Percentiles rank a stretch among this genome's conserved stretches.
These are phyloP conservation scores for Eublepharis macularius DNA, from an alignment of 2,113 vertebrate species.

Conservation along the genomic window DNA sequence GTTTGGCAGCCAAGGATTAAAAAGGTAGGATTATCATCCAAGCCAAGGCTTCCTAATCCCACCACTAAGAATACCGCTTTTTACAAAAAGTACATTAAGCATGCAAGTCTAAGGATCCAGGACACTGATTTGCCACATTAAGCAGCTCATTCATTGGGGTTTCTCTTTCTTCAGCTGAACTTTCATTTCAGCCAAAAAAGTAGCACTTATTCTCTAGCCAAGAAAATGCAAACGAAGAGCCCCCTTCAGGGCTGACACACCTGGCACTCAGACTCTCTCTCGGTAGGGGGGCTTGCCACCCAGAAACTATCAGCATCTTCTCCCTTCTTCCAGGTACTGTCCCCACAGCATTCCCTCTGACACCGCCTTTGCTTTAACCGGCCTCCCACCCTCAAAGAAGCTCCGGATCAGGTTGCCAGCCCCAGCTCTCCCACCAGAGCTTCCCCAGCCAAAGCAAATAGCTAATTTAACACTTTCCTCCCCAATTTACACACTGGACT, in stretches of 20 bases:
- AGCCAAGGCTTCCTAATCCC: neutral
- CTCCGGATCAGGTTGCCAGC: constrained; percentile 21
- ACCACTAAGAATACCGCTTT: neutral
- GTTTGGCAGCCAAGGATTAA: neutral
- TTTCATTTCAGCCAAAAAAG: constrained; percentile 41
- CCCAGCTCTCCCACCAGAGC: constrained; percentile 1
- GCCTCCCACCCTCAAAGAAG: constrained; percentile 20
- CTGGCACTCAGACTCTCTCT: constrained; percentile 1
- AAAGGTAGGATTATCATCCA: neutral
- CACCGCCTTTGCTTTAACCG: constrained; percentile 10
- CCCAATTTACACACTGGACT: constrained; percentile 44
- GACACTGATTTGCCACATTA: neutral
- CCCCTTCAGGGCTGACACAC: constrained; percentile 15
- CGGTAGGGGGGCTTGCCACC: neutral
- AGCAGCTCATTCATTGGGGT: constrained; percentile 20
- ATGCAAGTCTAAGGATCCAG: rapidly evolving
- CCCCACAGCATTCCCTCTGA: neutral
- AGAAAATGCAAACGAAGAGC: constrained; percentile 30
- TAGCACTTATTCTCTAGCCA: constrained; percentile 39
- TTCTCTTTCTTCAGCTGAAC: constrained; percentile 35
- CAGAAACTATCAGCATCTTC: neutral
- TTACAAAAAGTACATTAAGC: neutral
- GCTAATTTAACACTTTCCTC: constrained; percentile 60
- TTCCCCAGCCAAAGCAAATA: constrained; percentile 57
- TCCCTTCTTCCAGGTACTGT: constrained; percentile 20